These are phyloP conservation scores for Corythoichthys intestinalis DNA, from an alignment of 2,113 vertebrate species.

Conservation along the genomic window DNA sequence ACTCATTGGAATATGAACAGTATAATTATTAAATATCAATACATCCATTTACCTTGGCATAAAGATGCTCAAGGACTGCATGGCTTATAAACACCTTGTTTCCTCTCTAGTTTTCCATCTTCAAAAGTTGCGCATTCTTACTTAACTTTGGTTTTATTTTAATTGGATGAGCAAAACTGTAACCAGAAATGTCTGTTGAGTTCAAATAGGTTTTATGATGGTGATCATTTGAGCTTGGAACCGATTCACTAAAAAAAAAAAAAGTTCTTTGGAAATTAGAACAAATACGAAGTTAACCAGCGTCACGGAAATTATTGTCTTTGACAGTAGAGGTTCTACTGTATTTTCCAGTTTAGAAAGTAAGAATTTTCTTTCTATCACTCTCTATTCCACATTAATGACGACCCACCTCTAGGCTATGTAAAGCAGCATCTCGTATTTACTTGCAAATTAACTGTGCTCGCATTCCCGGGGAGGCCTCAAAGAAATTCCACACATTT, in stretches of 20 bases:
- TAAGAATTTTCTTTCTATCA: background rate
- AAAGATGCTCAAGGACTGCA: too few relatives aligned
- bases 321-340: background rate
- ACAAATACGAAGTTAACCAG: background rate
- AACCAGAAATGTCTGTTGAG: too few relatives aligned
- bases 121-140: too few relatives aligned
- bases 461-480: conserved; percentile 58
- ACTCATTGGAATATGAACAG: too few relatives aligned
- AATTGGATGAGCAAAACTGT: too few relatives aligned
- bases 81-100: too few relatives aligned
- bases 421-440: conserved; percentile 47
- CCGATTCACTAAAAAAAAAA: background rate
- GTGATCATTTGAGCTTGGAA: background rate
- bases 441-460: conserved; percentile 68
- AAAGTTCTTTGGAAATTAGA: background rate
- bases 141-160: too few relatives aligned
- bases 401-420: conserved; percentile 12
- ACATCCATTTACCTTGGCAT: too few relatives aligned
- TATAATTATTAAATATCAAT: too few relatives aligned
- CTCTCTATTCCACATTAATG: conserved; percentile 5
- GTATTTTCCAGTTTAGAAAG: background rate
- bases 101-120: too few relatives aligned
- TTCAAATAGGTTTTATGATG: background rate
- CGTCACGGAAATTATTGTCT: background rate
- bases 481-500: conserved; percentile 67